Percentiles rank a stretch among this genome's conserved stretches.
These are phyloP conservation scores for Leptosomus discolor DNA, from an alignment of 2,113 vertebrate species.

Conservation along the genomic window DNA sequence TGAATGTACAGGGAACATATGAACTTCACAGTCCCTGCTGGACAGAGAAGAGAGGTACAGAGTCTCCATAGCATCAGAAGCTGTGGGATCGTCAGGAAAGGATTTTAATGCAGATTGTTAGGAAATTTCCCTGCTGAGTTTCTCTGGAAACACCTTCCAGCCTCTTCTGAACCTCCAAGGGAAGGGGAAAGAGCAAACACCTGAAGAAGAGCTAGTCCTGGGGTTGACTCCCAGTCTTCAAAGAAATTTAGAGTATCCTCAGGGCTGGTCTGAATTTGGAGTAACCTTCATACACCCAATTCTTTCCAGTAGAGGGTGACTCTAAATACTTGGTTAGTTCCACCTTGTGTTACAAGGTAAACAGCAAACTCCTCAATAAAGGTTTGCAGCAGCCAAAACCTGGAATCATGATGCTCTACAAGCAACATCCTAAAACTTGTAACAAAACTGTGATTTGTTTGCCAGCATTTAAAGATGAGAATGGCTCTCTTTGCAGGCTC, in stretches of 20 bases:
- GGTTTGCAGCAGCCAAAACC: not conserved
- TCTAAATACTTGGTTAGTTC: not conserved
- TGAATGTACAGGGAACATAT: not conserved
- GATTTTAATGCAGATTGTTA: not conserved
- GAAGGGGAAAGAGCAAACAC: not conserved
- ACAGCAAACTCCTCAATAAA: not conserved
- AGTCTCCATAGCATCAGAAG: not conserved
- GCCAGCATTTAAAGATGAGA: not conserved
- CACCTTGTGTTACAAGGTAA: not conserved
- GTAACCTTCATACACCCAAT: not conserved
- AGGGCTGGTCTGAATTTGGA: not conserved
- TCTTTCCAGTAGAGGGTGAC: not conserved
- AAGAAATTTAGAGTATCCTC: not conserved
- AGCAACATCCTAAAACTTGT: not conserved
- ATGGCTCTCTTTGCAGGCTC: not conserved
- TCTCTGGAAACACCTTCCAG: not conserved
- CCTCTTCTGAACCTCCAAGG: not conserved
- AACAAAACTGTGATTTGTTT: not conserved
- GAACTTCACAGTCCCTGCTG: not conserved
- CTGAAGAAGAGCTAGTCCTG: not conserved
- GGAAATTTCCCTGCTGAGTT: not conserved
- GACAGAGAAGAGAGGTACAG: not conserved
- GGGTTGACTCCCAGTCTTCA: not conserved
- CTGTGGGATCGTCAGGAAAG: not conserved
- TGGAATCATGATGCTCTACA: not conserved